Evolutionary conservation across 2,888 invertebrate species (phyloP), one percentile per base, ranked within the genome.

Genomic region (Morinoia aosen): DNA sequence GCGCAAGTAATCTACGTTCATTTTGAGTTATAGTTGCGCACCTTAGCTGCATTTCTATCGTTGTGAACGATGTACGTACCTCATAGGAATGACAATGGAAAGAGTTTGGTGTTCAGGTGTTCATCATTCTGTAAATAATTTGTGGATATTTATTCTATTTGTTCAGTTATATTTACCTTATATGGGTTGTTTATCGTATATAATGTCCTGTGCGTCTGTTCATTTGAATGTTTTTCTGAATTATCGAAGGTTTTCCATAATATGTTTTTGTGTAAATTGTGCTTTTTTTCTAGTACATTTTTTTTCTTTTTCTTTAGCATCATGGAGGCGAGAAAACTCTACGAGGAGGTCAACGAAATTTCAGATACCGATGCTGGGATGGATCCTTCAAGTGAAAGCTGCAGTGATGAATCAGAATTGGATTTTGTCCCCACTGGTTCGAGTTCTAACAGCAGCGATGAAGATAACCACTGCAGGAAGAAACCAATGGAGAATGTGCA

Each of bases 401-500:
- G 48, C 39, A 33, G 14, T 61, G 95, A 90, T 4, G 90, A 5
- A 90, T 5, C 39, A 19, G 90, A 90, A 90, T 90, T 39, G 40
- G 90, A 90, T 5, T 90, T 90, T 40, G 90, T 90, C 90, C 10
- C 90, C 8, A 90, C 90, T 90, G 90, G 90, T 90, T 90, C 90
- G 39, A 90, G 90, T 39, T 90, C 90, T 90, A 39, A 48, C 90
- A 95, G 64, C 48, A 95, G 95, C 39, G 14, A 58, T 95, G 95
- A 95, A 61, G 61, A 61, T 61, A 90, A 14, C 39, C 40, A 90
- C 39, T 90, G 40, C 90, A 90, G 90, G 90, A 90, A 39, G 90
- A 90, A 48, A 14, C 39, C 90, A 90, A 14, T 90, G 10, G 90
- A 39, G 90, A 90, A 90, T 39, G 40, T 90, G 90, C 90, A 19